A percentile compares a stretch with the other conserved stretches of the same genome.
Evolutionary conservation across 2,113 vertebrate species (phyloP).

Genomic region (Romanogobio albipinnatus): DNA sequence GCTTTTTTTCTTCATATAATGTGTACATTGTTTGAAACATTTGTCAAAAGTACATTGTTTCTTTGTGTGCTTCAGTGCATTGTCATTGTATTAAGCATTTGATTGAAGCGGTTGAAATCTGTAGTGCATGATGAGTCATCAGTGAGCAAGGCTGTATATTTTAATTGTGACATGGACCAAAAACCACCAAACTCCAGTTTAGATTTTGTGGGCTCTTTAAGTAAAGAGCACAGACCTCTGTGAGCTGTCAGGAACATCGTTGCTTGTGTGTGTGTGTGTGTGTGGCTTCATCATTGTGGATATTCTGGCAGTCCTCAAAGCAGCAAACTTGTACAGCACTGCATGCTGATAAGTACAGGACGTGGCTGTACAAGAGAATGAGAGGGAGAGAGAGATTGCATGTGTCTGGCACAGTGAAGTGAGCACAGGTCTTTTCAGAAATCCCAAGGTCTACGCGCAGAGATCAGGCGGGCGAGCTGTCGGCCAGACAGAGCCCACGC

Average conservation of each 20-base stretch:
- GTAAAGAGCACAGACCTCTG: not conserved
- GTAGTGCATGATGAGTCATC: not conserved
- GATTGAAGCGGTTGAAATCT: not conserved
- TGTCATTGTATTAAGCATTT: not conserved
- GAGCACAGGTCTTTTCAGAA: constrained; percentile 67
- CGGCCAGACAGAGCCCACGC: constrained; percentile 58
- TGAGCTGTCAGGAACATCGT: constrained; percentile 10
- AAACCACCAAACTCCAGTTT: not conserved
- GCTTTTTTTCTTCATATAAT: not conserved
- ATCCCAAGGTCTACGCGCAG: constrained; percentile 65
- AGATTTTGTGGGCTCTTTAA: not conserved
- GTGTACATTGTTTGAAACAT: too few species aligned
- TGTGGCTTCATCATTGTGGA: constrained; percentile 64
- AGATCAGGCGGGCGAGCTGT: constrained; percentile 67
- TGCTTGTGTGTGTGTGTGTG: constrained; percentile 49
- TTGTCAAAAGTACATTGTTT: too few species aligned
- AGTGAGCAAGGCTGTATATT: not conserved
- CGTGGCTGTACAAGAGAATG: constrained; percentile 40
- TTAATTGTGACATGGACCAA: not conserved
- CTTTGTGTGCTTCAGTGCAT: not conserved
- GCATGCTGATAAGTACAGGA: constrained; percentile 68
- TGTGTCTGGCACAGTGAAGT: constrained; percentile 22
- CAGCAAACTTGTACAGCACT: constrained; percentile 53
- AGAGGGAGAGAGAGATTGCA: constrained; percentile 38
- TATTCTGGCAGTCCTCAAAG: constrained; percentile 51